Base-by-base conservation (phyloP, 1,140 invertebrate genomes). In the Pseudomyrmex sp. region DNA sequence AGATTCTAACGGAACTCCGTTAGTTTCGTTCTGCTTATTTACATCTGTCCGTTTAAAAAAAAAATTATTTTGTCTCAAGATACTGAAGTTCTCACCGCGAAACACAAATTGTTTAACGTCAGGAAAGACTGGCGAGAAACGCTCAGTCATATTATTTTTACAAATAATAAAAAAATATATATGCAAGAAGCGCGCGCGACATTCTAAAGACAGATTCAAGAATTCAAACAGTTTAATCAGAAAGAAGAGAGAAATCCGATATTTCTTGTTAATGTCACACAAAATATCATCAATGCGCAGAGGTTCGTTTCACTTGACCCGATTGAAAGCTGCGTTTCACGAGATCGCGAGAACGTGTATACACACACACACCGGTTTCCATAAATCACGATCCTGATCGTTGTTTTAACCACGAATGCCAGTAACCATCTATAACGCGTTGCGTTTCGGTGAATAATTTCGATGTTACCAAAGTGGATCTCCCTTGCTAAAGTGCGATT, bases 391-490 rank as follows among this genome's bases (percentile, higher is more conserved):
- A 56, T 56, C 35, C 50, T 82, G 66, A 86, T 86, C 85, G 76
- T 85, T 69, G 58, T 86, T 86, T 86, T 85, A 85, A 82, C 75
- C 76, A 85, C 68, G 61, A 85, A 52, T 69, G 61, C 50, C 50
- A 63, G 44, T 13, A 35, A 48, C 23, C 44, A 46, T 26, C 15
- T 69, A 18, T 54, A 48, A 54, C 58, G 70, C 56, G 35, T 18
- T 13, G 23, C n/a, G 54, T 86, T 83, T 83, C 84, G 61, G 54
- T 86, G 77, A 86, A 87, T 86, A 86, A 86, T 86, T 87, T 58
- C 69, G 10, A 48, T 52, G 58, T 75, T 75, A 62, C 20, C 20
- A 63, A 63, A 63, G 20, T 63, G 8, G 26, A 63, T 15, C 23
- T 23, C 12, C 35, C 35, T 63, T 63, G 61, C 13, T 62, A 59